Percentiles rank a stretch among this genome's conserved stretches.
phyloP scores from a whole-genome alignment of 2,113 vertebrate species.

The Morone chrysops region DNA sequence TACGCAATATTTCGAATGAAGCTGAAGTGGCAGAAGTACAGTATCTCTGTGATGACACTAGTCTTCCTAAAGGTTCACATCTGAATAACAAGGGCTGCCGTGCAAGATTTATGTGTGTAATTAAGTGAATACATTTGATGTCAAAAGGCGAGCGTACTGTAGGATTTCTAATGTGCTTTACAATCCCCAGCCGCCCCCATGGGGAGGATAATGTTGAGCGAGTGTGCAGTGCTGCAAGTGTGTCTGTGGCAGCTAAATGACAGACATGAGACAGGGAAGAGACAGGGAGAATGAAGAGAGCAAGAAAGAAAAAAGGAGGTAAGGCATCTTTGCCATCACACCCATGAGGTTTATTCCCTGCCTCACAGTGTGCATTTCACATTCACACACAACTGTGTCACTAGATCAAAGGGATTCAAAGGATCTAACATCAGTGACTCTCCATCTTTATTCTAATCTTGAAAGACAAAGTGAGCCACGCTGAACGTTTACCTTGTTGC shows the following conservation, averaged over 20 bases:
- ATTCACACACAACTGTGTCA: constrained; percentile 25
- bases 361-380: neutral
- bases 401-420: constrained; percentile 45
- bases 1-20: constrained; percentile 16
- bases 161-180: constrained; percentile 59
- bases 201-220: constrained; percentile 50
- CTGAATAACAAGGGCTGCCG: constrained; percentile 34
- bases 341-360: constrained; percentile 28
- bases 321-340: constrained; percentile 37
- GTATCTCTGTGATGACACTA: constrained; percentile 33
- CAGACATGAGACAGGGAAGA: constrained; percentile 36
- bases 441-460: constrained; percentile 32
- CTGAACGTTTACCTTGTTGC: constrained; percentile 27
- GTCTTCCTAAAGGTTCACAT: constrained; percentile 35
- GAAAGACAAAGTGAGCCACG: constrained; percentile 58
- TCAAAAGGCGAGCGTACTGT: constrained; percentile 61
- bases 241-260: constrained; percentile 52
- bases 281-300: constrained; percentile 18
- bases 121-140: constrained; percentile 71
- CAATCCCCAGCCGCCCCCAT: constrained; percentile 49
- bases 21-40: constrained; percentile 19
- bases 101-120: constrained; percentile 71
- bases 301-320: constrained; percentile 30
- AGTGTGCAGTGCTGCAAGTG: constrained; percentile 37
- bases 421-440: constrained; percentile 39